A percentile compares a stretch with the other conserved stretches of the same genome.
phyloP scores from a whole-genome alignment of 2,113 vertebrate genomes.

The Pseudois nayaur region DNA sequence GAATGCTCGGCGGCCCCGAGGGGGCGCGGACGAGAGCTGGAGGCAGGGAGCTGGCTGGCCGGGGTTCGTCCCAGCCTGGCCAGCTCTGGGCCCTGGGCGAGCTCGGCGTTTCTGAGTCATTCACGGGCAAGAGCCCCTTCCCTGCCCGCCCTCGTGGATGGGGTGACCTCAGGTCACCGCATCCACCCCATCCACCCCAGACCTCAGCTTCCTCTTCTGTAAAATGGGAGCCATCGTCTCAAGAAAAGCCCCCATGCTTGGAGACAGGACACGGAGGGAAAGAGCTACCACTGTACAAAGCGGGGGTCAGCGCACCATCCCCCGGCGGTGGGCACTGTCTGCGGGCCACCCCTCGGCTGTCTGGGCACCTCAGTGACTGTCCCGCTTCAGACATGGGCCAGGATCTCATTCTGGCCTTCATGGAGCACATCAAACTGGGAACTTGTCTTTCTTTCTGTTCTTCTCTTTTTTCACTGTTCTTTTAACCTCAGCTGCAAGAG shows the following conservation, averaged over 20 bases:
- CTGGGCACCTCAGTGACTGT: background rate
- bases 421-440: fast-evolving
- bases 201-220: background rate
- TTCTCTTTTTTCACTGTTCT: background rate
- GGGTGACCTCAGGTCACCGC: background rate
- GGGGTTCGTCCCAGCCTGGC: background rate
- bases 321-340: fast-evolving
- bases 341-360: background rate
- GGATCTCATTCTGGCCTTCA: background rate
- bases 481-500: background rate
- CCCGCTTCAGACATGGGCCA: background rate
- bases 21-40: background rate
- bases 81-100: background rate
- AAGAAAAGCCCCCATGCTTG: background rate
- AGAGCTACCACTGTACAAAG: fast-evolving
- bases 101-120: background rate
- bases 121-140: background rate
- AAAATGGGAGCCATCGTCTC: background rate
- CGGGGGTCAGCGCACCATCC: fast-evolving
- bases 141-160: fast-evolving
- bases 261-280: background rate
- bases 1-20: background rate
- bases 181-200: background rate
- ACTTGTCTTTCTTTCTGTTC: background rate
- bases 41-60: background rate